Evolutionary conservation across 2,797 vertebrate genomes (phyloP).

Genomic region (Pyrocephalus nanus): DNA sequence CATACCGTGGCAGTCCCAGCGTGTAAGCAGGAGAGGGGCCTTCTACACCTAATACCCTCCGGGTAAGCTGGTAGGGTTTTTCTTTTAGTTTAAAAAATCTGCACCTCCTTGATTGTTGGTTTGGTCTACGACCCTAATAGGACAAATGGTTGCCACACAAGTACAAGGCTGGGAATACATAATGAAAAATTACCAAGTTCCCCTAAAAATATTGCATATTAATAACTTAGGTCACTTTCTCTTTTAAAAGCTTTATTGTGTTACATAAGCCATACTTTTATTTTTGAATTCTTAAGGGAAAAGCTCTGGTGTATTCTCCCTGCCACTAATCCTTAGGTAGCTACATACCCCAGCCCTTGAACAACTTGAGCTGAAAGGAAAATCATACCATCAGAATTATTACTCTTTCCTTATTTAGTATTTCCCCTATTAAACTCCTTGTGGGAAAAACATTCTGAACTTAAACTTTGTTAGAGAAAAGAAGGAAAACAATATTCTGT

Average conservation of each 20-base stretch:
- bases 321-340: background rate
- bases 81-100: background rate
- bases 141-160: background rate
- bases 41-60: background rate
- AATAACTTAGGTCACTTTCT: background rate
- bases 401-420: background rate
- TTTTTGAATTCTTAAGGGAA: background rate
- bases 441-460: background rate
- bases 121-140: background rate
- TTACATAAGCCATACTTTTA: background rate
- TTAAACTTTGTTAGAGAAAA: background rate
- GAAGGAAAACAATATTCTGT: background rate
- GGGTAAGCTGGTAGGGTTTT: accelerated
- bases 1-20: background rate
- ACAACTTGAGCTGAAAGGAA: background rate
- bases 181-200: background rate
- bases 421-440: background rate
- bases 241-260: background rate
- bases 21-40: background rate
- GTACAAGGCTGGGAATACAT: background rate
- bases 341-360: background rate
- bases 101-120: background rate
- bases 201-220: background rate
- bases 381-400: background rate
- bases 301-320: background rate